A percentile compares a stretch with the other conserved stretches of the same genome.
Conservation (phyloP, 2,888 invertebrate genomes). For the Thysanoteuthis rhombus region DNA sequence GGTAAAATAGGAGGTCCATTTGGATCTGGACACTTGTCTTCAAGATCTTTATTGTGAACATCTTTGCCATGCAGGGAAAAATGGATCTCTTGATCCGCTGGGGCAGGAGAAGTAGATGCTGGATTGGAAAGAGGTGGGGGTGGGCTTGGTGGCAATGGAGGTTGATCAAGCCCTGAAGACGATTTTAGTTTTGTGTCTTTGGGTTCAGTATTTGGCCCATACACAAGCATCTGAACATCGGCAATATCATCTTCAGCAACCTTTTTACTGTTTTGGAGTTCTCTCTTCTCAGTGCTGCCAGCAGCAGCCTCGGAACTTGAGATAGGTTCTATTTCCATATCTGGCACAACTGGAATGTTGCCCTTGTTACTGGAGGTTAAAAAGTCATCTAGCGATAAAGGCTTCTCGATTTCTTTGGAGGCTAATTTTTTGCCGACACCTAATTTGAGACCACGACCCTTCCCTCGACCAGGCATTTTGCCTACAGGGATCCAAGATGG, state of each 20-base stretch:
- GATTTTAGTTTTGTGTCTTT: not conserved
- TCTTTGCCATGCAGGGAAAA: too few relatives aligned
- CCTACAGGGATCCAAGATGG: slow-evolving; percentile 37
- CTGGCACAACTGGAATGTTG: slow-evolving; percentile 43
- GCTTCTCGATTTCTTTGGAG: slow-evolving; percentile 37
- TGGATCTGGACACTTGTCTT: too few relatives aligned
- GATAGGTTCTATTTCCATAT: not conserved
- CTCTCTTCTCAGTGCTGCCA: not conserved
- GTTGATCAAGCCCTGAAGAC: not conserved
- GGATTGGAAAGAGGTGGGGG: not conserved
- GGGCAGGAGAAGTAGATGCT: not conserved
- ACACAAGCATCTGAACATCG: not conserved
- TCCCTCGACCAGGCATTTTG: slow-evolving; percentile 24
- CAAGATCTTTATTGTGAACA: too few relatives aligned
- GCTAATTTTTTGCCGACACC: not conserved
- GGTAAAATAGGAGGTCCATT: not conserved
- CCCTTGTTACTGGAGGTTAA: slow-evolving; percentile 42
- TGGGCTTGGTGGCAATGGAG: not conserved
- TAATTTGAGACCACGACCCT: not conserved
- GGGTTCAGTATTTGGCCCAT: not conserved
- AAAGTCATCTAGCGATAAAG: slow-evolving; percentile 45
- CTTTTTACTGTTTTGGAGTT: not conserved
- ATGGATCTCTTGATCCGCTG: too few relatives aligned
- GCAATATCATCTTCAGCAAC: not conserved
- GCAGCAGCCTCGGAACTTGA: not conserved